Evolutionary conservation across 2,797 vertebrate species (phyloP), one percentile per base, ranked within the genome.

Genomic region (Lindbergichthys nudifrons): DNA sequence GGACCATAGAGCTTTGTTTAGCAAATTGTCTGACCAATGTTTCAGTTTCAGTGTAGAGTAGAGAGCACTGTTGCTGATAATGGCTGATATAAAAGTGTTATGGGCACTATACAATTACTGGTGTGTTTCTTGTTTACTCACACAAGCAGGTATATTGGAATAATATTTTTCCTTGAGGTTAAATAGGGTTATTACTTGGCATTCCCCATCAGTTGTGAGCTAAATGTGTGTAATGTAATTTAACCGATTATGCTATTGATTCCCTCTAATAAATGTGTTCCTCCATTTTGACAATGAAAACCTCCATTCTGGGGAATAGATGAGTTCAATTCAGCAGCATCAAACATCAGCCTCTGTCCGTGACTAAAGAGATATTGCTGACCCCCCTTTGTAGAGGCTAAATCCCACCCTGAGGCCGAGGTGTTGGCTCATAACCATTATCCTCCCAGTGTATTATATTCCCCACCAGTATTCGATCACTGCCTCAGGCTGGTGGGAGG

Each of bases 371-470:
- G 67, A 75, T 63, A 56, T 39, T 21, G 56, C 74, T 72, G 65
- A 32, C 65, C 51, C 58, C 48, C n/a, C 48, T 19, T 73, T 75
- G 66, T 69, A 70, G 36, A 67, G 58, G 32, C 23, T 65, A 65
- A 80, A 30, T 67, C 59, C 23, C 58, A 67, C 66, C 83, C 81
- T 15, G 18, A 77, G 84, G 84, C 84, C 65, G 60, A 61, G 32
- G 42, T 45, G 59, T 82, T 78, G 43, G 58, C 64, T 79, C 47
- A 77, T 65, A 83, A 81, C 84, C 75, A 87, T 39, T 39, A 78
- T 79, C 69, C 45, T 69, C 47, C 53, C 32, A 46, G 51, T 62
- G 41, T 81, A 79, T 83, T 63, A 83, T 43, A 74, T 80, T 83
- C 47, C 84, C 59, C 70, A 53, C 43, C 53, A 42, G 21, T 66